Conservation (phyloP, 2,888 invertebrate genomes). For the Cynaeus angustus region DNA sequence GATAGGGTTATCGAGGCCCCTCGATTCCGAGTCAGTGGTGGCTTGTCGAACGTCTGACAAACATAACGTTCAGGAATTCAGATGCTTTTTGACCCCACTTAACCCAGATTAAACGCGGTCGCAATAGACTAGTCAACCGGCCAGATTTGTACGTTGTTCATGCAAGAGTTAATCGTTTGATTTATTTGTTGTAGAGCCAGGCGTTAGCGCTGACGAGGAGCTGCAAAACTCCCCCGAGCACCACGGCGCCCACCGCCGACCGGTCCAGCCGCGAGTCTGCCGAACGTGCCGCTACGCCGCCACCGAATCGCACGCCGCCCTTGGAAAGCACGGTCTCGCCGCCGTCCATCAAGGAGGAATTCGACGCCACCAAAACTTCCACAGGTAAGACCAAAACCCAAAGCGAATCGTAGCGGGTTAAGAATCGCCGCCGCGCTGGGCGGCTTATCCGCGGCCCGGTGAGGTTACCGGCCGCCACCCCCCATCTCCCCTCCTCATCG, state of each 20-base stretch:
- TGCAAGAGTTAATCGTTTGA: constrained; percentile 44
- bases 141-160: constrained; percentile 62
- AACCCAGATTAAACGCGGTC: constrained; percentile 80
- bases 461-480: constrained; percentile 55
- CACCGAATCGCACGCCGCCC: constrained; percentile 71
- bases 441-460: constrained; percentile 31
- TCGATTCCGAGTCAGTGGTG: constrained; percentile 47
- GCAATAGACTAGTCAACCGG: constrained; percentile 65
- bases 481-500: constrained; percentile 56
- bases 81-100: constrained; percentile 84
- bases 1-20: constrained; percentile 66
- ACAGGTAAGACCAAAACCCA: constrained; percentile 72
- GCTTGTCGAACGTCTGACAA: constrained; percentile 58
- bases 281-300: constrained; percentile 72
- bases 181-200: constrained; percentile 75
- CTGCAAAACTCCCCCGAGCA: constrained; percentile 68
- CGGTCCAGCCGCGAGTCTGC: constrained; percentile 72
- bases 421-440: constrained; percentile 16
- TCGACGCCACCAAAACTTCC: constrained; percentile 76
- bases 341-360: constrained; percentile 79
- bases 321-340: constrained; percentile 72
- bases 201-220: constrained; percentile 78
- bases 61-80: constrained; percentile 78
- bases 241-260: constrained; percentile 63
- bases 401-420: constrained; percentile 4